A percentile compares a stretch with the other conserved stretches of the same genome.
phyloP scores from a whole-genome alignment of 2,888 invertebrate genomes.

The Caenorhabditis sp. region DNA sequence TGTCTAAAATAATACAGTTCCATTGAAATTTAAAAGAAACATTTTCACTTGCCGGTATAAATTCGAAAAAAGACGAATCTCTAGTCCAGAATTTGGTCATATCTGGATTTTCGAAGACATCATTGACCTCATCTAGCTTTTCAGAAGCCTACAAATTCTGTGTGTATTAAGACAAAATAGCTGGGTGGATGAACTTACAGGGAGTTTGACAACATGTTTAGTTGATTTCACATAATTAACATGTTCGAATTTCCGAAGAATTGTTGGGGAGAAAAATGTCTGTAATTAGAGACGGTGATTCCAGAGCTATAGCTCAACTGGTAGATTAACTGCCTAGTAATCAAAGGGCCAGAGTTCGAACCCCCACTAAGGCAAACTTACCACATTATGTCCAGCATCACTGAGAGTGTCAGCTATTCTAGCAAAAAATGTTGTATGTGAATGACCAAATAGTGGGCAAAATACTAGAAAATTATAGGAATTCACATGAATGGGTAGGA shows the following conservation, averaged over 20 bases:
- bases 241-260: conserved; percentile 6
- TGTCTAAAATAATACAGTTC: conserved; percentile 2
- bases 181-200: too few relatives aligned
- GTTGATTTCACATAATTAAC: conserved; percentile 15
- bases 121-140: neutral
- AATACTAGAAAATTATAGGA: conserved; percentile 21
- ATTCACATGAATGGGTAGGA: too few relatives aligned
- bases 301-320: too few relatives aligned
- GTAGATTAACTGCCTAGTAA: too few relatives aligned
- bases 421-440: conserved; percentile 28
- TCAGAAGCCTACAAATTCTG: neutral
- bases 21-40: too few relatives aligned
- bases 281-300: too few relatives aligned
- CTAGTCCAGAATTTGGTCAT: too few relatives aligned
- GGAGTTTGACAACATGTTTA: conserved; percentile 18
- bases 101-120: neutral
- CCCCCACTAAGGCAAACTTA: too few relatives aligned
- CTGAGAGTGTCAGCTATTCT: conserved; percentile 32
- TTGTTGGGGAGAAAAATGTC: conserved; percentile 14
- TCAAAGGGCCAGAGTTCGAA: too few relatives aligned
- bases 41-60: conserved; percentile 16
- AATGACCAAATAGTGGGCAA: conserved; percentile 35
- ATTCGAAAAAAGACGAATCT: conserved; percentile 4
- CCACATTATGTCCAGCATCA: conserved; percentile 46
- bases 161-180: too few relatives aligned